Conservation (phyloP, 2,113 vertebrate genomes). For the Malurus alboscapulatus region DNA sequence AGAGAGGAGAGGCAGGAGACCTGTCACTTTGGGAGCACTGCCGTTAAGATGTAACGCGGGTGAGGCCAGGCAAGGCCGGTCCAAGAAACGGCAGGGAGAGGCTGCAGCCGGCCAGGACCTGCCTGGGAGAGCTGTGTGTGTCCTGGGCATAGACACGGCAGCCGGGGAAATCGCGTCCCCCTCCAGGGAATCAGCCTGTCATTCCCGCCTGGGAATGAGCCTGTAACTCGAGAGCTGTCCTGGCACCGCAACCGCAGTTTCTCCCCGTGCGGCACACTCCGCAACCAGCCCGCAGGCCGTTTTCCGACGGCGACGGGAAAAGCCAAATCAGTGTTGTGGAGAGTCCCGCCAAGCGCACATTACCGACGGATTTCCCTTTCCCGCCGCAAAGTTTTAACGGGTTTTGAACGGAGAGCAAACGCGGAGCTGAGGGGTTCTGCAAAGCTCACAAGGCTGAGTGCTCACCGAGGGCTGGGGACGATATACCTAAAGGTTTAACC, state of each 20-base stretch:
- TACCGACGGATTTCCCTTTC: background rate
- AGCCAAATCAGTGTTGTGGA: background rate
- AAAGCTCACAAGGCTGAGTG: fast-evolving
- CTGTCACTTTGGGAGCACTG: fast-evolving
- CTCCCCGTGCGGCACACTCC: fast-evolving
- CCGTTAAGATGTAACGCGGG: background rate
- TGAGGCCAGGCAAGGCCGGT: background rate
- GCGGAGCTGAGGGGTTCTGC: background rate
- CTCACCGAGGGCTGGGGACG: fast-evolving
- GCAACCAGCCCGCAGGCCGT: background rate
- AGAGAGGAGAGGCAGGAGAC: background rate
- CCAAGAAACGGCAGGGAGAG: background rate
- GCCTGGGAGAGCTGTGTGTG: fast-evolving
- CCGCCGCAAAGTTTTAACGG: background rate
- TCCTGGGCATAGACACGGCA: background rate
- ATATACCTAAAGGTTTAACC: no score
- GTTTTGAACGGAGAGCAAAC: background rate
- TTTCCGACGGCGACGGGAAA: background rate
- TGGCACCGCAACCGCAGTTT: background rate
- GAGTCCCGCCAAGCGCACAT: fast-evolving
- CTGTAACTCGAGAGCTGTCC: no score
- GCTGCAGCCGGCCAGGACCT: background rate
- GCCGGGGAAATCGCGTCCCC: fast-evolving
- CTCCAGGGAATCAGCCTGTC: background rate
- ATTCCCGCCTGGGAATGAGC: background rate